Conservation (phyloP, 1,140 invertebrate genomes). For the Bombus sibiricus region DNA sequence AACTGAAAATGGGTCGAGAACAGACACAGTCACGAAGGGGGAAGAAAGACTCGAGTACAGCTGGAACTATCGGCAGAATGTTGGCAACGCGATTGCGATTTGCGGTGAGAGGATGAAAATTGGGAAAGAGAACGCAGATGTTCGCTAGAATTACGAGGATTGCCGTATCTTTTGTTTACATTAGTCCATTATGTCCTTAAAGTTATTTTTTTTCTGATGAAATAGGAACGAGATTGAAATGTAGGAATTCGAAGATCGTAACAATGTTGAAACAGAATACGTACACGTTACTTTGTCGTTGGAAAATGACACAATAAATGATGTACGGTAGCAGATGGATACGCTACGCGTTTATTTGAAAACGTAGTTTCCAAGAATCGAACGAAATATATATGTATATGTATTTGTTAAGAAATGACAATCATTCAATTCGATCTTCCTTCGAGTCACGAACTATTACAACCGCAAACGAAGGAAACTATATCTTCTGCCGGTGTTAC, state of each 20-base stretch:
- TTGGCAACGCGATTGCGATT: neutral
- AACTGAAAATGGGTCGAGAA: slow-evolving; percentile 43
- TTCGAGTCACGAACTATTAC: no score
- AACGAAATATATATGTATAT: no score
- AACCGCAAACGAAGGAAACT: no score
- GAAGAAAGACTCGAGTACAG: neutral
- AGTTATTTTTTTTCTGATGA: neutral
- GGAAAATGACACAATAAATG: no score
- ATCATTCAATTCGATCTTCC: no score
- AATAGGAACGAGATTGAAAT: neutral
- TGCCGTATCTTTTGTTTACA: neutral
- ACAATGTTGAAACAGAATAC: no score
- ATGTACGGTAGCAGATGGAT: no score
- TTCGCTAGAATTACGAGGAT: neutral
- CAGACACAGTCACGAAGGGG: neutral
- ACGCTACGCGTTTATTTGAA: no score
- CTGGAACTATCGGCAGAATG: slow-evolving; percentile 9
- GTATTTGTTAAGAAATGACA: no score
- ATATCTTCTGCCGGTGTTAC: neutral
- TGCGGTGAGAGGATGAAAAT: neutral
- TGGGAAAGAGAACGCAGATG: neutral
- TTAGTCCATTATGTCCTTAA: neutral
- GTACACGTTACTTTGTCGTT: no score
- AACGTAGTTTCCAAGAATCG: no score
- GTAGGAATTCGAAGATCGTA: no score